Evolutionary conservation across 2,888 invertebrate species (phyloP).

Genomic region (Tiphia femorata): DNA sequence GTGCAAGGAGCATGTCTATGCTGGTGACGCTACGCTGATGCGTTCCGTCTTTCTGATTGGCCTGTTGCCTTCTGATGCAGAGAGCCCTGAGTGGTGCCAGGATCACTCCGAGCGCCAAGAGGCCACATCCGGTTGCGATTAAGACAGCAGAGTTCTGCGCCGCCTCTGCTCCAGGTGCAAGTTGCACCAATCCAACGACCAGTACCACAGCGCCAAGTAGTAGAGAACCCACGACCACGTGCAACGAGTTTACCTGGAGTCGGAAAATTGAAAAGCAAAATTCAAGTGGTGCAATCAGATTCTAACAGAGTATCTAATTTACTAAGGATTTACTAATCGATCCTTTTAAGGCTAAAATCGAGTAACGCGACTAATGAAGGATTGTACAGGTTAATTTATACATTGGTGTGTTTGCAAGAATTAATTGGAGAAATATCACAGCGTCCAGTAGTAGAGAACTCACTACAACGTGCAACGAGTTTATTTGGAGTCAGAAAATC

Average conservation of each 20-base stretch:
- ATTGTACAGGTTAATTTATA: neutral
- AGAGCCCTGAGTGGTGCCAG: conserved; percentile 78
- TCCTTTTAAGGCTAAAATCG: too few relatives aligned
- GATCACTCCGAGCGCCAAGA: conserved; percentile 75
- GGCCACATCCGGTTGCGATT: conserved; percentile 77
- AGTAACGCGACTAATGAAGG: neutral
- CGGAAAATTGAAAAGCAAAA: too few relatives aligned
- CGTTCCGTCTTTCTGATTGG: conserved; percentile 70
- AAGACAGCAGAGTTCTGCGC: conserved; percentile 81
- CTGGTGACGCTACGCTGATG: conserved; percentile 71
- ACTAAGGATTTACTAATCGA: too few relatives aligned
- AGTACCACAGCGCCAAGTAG: conserved; percentile 81
- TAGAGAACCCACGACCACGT: conserved; percentile 81
- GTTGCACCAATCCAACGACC: conserved; percentile 82
- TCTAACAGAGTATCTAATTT: too few relatives aligned
- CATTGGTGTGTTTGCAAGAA: neutral
- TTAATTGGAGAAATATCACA: too few relatives aligned
- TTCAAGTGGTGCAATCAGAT: too few relatives aligned
- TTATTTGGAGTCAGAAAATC: conserved; percentile 76
- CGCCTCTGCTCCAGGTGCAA: conserved; percentile 83
- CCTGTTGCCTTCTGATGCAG: conserved; percentile 74
- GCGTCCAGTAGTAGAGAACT: conserved; percentile 81
- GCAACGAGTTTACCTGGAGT: conserved; percentile 77
- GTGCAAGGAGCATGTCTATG: conserved; percentile 70
- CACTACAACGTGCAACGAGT: conserved; percentile 81